Conservation (phyloP, 2,113 vertebrate species). For the Gnathonemus echidnorhynchus region DNA sequence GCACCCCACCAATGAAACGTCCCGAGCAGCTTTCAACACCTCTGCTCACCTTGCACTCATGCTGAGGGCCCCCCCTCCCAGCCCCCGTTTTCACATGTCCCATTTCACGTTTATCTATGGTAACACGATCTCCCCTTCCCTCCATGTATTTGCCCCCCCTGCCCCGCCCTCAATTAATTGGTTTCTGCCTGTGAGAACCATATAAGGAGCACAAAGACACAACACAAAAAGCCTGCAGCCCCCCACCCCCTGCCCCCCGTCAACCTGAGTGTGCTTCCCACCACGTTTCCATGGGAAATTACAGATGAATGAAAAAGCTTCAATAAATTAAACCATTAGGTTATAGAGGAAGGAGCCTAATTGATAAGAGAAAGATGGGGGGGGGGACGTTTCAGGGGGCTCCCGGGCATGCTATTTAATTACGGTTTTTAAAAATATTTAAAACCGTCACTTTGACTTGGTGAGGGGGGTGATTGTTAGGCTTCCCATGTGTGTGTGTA, state of each 20-base stretch:
- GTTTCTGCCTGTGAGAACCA: slow-evolving; percentile 60
- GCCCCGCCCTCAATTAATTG: slow-evolving; percentile 36
- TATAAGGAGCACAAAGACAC: slow-evolving; percentile 38
- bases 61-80: background rate
- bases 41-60: background rate
- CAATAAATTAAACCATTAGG: background rate
- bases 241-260: background rate
- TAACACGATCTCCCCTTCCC: background rate
- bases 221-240: background rate
- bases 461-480: background rate
- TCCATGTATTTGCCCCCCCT: background rate
- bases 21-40: background rate
- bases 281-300: slow-evolving; percentile 30
- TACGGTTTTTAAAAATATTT: background rate
- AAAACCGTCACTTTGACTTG: background rate
- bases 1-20: no score
- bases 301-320: slow-evolving; percentile 18
- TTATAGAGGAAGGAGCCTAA: background rate
- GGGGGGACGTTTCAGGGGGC: background rate
- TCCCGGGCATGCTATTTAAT: background rate
- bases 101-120: background rate
- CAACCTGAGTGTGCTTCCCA: slow-evolving; percentile 1
- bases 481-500: no score
- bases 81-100: background rate
- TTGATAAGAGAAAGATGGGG: background rate